Evolutionary conservation across 2,797 vertebrate species (phyloP).

Genomic region (Anguilla marmorata): DNA sequence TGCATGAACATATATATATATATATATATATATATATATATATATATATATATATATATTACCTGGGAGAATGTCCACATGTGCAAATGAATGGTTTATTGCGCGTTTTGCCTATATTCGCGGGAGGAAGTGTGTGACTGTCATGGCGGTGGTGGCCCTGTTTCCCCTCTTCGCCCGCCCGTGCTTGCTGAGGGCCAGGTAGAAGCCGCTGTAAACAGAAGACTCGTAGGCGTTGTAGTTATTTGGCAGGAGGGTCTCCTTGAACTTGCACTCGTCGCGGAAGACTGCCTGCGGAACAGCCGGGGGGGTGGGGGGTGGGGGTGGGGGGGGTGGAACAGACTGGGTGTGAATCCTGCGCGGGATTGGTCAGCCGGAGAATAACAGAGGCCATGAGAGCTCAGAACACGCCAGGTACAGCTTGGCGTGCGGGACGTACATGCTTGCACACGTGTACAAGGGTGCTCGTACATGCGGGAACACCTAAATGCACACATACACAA

Average conservation of each 20-base stretch:
- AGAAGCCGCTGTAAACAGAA: slow-evolving; percentile 81
- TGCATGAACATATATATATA: slow-evolving; percentile 40
- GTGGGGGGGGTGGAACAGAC: background rate
- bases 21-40: slow-evolving; percentile 47
- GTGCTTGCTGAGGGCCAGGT: slow-evolving; percentile 93
- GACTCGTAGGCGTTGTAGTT: slow-evolving; percentile 97
- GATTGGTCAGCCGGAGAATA: background rate
- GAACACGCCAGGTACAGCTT: background rate
- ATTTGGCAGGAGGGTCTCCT: slow-evolving; percentile 91
- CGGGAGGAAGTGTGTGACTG: slow-evolving; percentile 94
- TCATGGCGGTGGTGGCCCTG: slow-evolving; percentile 88
- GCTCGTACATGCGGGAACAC: background rate
- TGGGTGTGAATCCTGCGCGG: background rate
- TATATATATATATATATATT: slow-evolving; percentile 52
- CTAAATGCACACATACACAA: background rate
- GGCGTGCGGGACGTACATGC: background rate
- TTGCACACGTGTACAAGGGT: background rate
- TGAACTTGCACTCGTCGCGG: slow-evolving; percentile 92
- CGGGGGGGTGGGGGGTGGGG: background rate
- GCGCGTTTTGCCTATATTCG: slow-evolving; percentile 79
- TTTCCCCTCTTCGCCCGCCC: slow-evolving; percentile 88
- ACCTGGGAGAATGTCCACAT: slow-evolving; percentile 77
- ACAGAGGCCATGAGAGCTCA: background rate
- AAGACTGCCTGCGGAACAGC: slow-evolving; percentile 77
- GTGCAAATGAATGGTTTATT: slow-evolving; percentile 81